Conservation (phyloP, 2,888 invertebrate genomes). For the Esperia sulphurella region DNA sequence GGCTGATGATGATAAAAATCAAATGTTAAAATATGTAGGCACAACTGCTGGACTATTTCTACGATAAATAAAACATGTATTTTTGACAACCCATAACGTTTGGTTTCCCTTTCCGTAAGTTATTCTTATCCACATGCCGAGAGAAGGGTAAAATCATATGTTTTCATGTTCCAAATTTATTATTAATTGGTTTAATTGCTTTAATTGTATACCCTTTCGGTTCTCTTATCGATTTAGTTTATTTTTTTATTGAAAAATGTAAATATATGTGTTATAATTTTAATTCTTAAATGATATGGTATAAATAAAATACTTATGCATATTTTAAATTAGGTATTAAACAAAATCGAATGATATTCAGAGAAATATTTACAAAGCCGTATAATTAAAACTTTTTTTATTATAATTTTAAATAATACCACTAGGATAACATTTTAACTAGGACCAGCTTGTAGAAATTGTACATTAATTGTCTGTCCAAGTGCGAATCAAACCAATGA, state of each 20-base stretch:
- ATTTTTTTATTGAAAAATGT: not conserved
- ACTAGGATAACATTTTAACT: no score
- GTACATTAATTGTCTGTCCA: no score
- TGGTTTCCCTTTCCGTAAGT: conserved; percentile 3
- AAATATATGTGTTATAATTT: not conserved
- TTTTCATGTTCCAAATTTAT: conserved; percentile 1
- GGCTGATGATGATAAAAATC: no score
- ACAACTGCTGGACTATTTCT: conserved; percentile 1
- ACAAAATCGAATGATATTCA: not conserved
- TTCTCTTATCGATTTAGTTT: not conserved
- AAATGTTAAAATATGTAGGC: not conserved
- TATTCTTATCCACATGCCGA: not conserved
- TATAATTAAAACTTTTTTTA: no score
- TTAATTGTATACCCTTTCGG: not conserved
- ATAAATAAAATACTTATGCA: not conserved
- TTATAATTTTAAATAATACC: no score
- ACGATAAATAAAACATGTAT: not conserved
- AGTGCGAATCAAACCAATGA: no score
- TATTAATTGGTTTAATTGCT: not conserved
- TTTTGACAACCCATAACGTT: conserved; percentile 4
- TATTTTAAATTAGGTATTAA: not conserved
- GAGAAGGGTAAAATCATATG: not conserved
- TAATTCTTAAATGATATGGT: not conserved
- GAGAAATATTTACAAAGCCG: no score
- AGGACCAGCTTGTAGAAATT: no score